phyloP scores from a whole-genome alignment of 2,888 invertebrate genomes.

The Dasysyrphus albostriatus region DNA sequence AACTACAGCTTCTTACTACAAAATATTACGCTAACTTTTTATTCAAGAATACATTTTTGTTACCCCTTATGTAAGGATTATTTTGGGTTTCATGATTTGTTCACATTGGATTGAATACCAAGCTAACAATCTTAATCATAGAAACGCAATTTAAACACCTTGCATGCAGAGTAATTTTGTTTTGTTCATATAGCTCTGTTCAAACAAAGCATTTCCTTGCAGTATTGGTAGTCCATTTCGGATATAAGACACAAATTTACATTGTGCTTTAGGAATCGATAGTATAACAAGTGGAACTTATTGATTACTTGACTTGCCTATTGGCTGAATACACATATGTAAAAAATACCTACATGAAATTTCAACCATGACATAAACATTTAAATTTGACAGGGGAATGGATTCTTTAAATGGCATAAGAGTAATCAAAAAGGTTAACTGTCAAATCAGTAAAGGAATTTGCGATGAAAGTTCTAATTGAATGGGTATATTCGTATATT shows the following conservation, averaged over 20 bases:
- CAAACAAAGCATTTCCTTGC: conserved; percentile 24
- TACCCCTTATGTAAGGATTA: no score
- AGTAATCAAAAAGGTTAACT: neutral
- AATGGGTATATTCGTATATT: neutral
- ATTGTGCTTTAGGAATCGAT: conserved; percentile 45
- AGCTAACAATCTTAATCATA: no score
- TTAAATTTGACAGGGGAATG: neutral
- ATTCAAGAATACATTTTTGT: no score
- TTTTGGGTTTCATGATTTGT: no score
- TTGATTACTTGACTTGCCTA: conserved; percentile 40
- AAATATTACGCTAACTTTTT: no score
- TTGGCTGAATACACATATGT: neutral
- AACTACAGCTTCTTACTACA: no score
- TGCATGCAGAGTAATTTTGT: neutral
- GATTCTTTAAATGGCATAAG: neutral
- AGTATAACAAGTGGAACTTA: conserved; percentile 49
- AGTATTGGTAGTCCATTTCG: conserved; percentile 32
- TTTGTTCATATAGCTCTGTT: conserved; percentile 5
- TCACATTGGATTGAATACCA: no score
- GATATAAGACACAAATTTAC: conserved; percentile 35
- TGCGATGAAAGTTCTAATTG: neutral
- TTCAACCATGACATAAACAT: neutral
- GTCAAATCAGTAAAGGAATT: neutral
- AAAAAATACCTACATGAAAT: neutral
- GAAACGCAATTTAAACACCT: no score